Conservation (phyloP, 2,888 invertebrate genomes). For the Leucania comma region DNA sequence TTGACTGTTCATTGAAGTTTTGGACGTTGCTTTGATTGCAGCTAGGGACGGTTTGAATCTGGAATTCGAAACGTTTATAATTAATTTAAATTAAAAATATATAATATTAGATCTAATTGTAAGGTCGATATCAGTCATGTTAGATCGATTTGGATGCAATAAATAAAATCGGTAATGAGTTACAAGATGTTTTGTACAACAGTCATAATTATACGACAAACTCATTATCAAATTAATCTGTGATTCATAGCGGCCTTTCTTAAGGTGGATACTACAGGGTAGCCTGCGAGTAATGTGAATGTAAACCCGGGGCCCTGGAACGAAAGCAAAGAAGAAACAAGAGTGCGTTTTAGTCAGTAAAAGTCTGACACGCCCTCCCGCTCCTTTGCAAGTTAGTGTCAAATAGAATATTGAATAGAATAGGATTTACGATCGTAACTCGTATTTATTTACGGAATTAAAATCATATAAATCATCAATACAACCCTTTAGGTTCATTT, state of each 20-base stretch:
- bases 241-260: neutral
- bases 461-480: neutral
- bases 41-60: slow-evolving; percentile 95
- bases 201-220: no score
- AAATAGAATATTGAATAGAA: neutral
- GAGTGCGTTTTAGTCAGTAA: no score
- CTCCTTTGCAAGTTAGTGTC: neutral
- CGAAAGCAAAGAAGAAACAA: no score
- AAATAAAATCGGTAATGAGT: no score
- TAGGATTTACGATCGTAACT: neutral
- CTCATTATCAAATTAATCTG: neutral
- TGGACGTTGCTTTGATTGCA: slow-evolving; percentile 94
- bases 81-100: neutral
- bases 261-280: neutral
- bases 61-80: slow-evolving; percentile 64
- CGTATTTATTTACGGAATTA: neutral
- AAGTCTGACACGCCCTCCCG: no score
- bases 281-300: no score
- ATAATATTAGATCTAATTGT: no score
- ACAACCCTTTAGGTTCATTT: neutral
- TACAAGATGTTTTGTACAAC: no score
- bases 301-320: no score
- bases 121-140: no score
- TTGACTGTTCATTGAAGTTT: slow-evolving; percentile 94
- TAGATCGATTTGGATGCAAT: no score